phyloP scores from a whole-genome alignment of 2,113 vertebrate species.

The Rhabdornis inornatus region DNA sequence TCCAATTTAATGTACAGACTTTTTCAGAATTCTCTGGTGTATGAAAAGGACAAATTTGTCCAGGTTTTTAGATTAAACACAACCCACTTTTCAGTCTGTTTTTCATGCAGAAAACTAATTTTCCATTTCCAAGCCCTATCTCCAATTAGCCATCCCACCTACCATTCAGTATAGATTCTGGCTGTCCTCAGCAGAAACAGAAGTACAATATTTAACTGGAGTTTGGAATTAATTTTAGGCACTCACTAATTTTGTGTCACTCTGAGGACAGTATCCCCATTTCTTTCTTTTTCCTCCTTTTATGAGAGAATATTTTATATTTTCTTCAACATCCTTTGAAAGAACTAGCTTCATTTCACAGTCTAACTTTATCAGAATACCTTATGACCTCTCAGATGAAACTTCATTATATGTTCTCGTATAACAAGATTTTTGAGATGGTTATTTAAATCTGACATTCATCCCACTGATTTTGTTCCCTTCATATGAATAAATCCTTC shows the following conservation, averaged over 20 bases:
- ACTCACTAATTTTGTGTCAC: not conserved
- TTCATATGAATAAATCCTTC: not conserved
- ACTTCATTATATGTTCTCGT: not conserved
- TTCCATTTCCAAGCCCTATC: not conserved
- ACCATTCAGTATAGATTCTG: not conserved
- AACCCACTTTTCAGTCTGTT: not conserved
- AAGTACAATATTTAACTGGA: not conserved
- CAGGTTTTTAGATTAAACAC: not conserved
- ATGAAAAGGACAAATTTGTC: not conserved
- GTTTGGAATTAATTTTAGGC: not conserved
- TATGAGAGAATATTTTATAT: not conserved
- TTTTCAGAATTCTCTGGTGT: not conserved
- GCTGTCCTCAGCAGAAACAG: not conserved
- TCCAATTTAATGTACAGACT: not conserved
- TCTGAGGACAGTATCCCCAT: not conserved
- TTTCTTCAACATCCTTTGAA: not conserved
- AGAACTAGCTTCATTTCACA: not conserved
- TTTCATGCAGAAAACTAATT: not conserved
- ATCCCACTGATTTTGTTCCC: not conserved
- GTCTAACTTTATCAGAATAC: not conserved
- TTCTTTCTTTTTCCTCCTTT: not conserved
- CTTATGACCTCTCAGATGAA: not conserved
- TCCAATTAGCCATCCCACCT: not conserved
- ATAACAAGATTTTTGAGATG: not conserved
- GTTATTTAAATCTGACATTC: not conserved